phyloP scores from a whole-genome alignment of 1,140 invertebrate genomes.

The Frieseomelitta varia region DNA sequence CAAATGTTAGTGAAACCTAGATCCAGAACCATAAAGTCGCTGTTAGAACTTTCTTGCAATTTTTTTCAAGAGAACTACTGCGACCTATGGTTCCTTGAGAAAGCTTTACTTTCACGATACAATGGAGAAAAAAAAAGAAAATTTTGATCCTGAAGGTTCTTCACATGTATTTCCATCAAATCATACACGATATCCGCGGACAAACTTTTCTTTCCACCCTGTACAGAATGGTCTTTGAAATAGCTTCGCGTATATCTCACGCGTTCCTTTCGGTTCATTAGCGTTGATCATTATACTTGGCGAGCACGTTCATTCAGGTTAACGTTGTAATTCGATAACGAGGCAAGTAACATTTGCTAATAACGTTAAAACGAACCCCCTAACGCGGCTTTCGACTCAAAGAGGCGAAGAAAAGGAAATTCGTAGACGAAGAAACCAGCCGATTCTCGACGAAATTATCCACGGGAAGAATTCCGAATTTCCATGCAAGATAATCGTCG shows the following conservation, averaged over 20 bases:
- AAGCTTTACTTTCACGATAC: no score
- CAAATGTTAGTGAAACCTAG: no score
- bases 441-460: neutral
- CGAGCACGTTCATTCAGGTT: slow-evolving; percentile 20
- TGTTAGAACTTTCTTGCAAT: no score
- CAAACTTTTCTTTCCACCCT: no score
- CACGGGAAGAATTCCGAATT: neutral
- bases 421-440: neutral
- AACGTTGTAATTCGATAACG: slow-evolving; percentile 37
- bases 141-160: no score
- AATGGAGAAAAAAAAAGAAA: no score
- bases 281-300: slow-evolving; percentile 44
- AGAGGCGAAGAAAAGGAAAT: no score
- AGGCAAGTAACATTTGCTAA: slow-evolving; percentile 47
- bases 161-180: no score
- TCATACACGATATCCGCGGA: no score
- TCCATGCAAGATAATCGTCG: neutral
- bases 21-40: no score
- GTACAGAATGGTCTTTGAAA: neutral
- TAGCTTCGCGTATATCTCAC: neutral
- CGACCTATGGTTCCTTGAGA: no score
- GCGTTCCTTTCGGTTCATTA: slow-evolving; percentile 25
- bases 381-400: slow-evolving; percentile 14
- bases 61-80: no score
- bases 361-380: slow-evolving; percentile 26